These are phyloP conservation scores for Bradypus variegatus DNA, from an alignment of 2,797 vertebrate genomes.

Conservation along the genomic window DNA sequence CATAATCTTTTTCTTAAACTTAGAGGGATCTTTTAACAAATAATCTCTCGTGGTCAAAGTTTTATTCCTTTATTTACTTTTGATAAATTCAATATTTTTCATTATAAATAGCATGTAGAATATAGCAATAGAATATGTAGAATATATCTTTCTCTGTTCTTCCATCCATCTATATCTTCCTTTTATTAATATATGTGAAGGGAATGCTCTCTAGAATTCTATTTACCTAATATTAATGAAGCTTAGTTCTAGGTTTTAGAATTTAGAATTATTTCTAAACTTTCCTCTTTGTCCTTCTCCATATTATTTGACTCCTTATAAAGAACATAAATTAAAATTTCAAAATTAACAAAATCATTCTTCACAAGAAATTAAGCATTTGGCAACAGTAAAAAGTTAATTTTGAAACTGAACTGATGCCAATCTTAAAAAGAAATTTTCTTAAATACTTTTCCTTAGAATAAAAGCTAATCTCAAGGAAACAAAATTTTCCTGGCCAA, in stretches of 20 bases:
- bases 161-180: background rate
- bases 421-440: conserved; percentile 26
- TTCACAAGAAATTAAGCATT: conserved; percentile 35
- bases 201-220: background rate
- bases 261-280: background rate
- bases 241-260: background rate
- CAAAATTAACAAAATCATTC: conserved; percentile 31
- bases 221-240: background rate
- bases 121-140: background rate
- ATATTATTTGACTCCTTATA: background rate
- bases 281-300: background rate
- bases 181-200: background rate
- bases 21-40: background rate
- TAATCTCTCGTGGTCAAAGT: background rate
- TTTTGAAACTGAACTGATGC: conserved; percentile 35
- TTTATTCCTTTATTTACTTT: background rate
- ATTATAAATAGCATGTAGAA: conserved; percentile 6
- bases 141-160: background rate
- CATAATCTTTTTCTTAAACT: conserved; percentile 4
- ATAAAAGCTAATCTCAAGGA: background rate
- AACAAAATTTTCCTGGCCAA: background rate
- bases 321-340: conserved; percentile 21
- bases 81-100: conserved; percentile 9
- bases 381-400: conserved; percentile 25
- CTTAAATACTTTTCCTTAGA: conserved; percentile 25